Conservation (phyloP, 2,888 invertebrate species). For the Ecliptopera silaceata region DNA sequence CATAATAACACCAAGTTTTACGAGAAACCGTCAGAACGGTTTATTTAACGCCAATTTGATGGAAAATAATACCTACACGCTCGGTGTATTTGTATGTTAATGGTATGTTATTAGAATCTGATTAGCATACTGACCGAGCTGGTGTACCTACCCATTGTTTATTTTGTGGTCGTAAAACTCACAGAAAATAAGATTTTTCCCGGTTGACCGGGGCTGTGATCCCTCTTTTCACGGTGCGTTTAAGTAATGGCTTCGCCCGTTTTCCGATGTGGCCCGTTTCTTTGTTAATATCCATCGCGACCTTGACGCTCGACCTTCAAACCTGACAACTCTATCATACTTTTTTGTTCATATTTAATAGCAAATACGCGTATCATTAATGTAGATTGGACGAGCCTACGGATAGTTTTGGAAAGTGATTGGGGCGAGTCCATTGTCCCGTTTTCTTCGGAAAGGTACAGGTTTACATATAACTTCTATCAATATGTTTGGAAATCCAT, state of each 20-base stretch:
- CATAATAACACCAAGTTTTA: slow-evolving; percentile 23
- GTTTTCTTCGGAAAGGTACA: slow-evolving; percentile 7
- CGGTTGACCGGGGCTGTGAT: neutral
- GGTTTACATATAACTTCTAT: slow-evolving; percentile 12
- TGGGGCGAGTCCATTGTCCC: slow-evolving; percentile 6
- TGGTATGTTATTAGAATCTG: slow-evolving; percentile 57
- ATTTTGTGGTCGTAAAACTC: slow-evolving; percentile 39
- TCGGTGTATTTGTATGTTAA: slow-evolving; percentile 44
- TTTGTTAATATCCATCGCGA: slow-evolving; percentile 34
- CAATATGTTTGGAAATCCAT: slow-evolving; percentile 19
- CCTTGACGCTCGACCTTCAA: slow-evolving; percentile 39
- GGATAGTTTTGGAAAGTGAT: neutral
- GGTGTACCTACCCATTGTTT: slow-evolving; percentile 38
- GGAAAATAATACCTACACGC: slow-evolving; percentile 34
- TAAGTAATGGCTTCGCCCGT: slow-evolving; percentile 16
- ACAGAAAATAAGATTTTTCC: slow-evolving; percentile 19
- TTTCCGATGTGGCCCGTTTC: slow-evolving; percentile 24
- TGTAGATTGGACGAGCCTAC: neutral
- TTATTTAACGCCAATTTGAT: slow-evolving; percentile 37
- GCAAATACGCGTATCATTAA: neutral
- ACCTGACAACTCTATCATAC: slow-evolving; percentile 19
- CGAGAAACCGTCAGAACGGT: slow-evolving; percentile 19
- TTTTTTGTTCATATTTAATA: slow-evolving; percentile 13
- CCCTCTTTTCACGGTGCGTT: slow-evolving; percentile 13
- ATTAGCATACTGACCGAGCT: slow-evolving; percentile 58